These are phyloP conservation scores for Microcebus lehilahytsara DNA, from an alignment of 2,113 vertebrate genomes.

Conservation along the genomic window DNA sequence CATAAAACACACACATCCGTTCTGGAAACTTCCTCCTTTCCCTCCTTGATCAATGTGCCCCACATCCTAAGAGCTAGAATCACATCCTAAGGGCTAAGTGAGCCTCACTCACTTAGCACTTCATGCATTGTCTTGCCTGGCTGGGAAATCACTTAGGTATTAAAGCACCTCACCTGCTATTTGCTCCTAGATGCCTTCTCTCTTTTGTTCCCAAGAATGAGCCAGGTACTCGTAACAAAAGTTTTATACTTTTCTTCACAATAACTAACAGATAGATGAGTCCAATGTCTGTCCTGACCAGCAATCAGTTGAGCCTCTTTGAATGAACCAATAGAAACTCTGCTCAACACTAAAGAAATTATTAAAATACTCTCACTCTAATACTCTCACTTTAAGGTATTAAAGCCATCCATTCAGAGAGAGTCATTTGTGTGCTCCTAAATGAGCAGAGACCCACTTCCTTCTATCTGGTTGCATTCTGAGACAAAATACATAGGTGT, in stretches of 20 bases:
- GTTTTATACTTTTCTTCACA: not conserved
- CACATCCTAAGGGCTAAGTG: not conserved
- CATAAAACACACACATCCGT: not conserved
- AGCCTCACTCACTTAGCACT: not conserved
- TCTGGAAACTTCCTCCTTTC: not conserved
- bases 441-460: not conserved
- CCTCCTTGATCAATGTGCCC: not conserved
- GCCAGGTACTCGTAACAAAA: not conserved
- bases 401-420: not conserved
- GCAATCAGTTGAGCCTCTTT: not conserved
- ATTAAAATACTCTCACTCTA: not conserved
- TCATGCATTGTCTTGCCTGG: not conserved
- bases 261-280: not conserved
- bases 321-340: not conserved
- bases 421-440: not conserved
- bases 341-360: not conserved
- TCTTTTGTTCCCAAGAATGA: not conserved
- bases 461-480: not conserved
- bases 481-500: not conserved
- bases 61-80: not conserved
- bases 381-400: too few relatives aligned
- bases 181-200: not conserved
- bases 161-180: not conserved
- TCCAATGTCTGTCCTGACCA: not conserved
- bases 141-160: not conserved